These are phyloP conservation scores for Drosophila infuscata DNA, from an alignment of 2,888 invertebrate species.

Conservation along the genomic window DNA sequence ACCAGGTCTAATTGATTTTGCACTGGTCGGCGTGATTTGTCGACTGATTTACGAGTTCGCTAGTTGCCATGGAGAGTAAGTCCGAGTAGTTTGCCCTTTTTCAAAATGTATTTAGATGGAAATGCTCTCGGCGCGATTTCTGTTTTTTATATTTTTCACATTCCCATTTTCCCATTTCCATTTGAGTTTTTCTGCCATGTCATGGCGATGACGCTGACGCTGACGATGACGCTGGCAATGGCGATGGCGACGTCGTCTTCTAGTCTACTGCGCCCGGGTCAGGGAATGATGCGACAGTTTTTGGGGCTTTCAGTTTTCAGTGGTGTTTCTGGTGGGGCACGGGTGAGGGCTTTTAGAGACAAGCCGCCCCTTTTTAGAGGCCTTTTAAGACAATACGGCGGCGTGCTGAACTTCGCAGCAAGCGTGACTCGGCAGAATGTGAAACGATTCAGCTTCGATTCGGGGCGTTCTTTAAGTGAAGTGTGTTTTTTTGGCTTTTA, in stretches of 20 bases:
- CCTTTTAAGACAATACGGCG: constrained; percentile 72
- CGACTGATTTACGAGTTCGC: constrained; percentile 39
- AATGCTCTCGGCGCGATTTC: constrained; percentile 19
- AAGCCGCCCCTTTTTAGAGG: constrained; percentile 58
- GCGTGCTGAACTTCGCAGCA: constrained; percentile 77
- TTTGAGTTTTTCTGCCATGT: constrained; percentile 29
- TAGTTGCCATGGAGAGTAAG: neutral
- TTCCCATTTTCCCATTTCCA: constrained; percentile 1
- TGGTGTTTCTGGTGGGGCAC: constrained; percentile 29
- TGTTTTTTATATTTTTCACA: constrained; percentile 4
- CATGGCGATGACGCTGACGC: constrained; percentile 43
- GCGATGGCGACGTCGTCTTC: constrained; percentile 66
- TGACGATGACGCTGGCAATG: constrained; percentile 30
- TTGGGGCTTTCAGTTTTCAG: constrained; percentile 19
- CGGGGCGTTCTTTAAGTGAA: constrained; percentile 50
- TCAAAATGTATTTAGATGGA: constrained; percentile 6
- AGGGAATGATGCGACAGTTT: constrained; percentile 72
- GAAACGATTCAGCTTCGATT: constrained; percentile 19
- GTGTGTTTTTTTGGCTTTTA: constrained; percentile 59
- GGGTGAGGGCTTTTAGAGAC: constrained; percentile 67
- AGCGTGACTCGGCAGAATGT: constrained; percentile 65
- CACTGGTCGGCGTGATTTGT: constrained; percentile 58
- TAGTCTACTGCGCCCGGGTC: constrained; percentile 70
- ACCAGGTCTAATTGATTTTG: constrained; percentile 73
- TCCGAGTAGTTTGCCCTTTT: constrained; percentile 7